Conservation (phyloP, 2,888 invertebrate genomes). For the Apantesis nais region DNA sequence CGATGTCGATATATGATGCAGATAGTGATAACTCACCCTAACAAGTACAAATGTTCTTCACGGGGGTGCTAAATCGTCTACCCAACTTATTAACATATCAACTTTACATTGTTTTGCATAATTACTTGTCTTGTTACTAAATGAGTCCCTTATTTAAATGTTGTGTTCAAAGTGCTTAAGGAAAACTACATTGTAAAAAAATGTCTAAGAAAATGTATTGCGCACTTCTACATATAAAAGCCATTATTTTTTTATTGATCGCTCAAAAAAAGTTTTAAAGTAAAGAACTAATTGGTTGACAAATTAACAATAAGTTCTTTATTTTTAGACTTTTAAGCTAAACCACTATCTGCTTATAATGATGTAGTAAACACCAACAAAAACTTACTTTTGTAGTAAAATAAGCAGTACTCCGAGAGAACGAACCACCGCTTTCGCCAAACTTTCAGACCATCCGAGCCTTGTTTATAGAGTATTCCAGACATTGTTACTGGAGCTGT, state of each 20-base stretch:
- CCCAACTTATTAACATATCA: conserved; percentile 77
- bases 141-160: conserved; percentile 16
- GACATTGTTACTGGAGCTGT: conserved; percentile 94
- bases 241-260: too few relatives aligned
- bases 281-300: too few relatives aligned
- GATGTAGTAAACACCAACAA: neutral
- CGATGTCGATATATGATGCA: conserved; percentile 63
- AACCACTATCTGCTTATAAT: neutral
- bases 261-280: too few relatives aligned
- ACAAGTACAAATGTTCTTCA: conserved; percentile 69
- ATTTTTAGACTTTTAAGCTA: neutral
- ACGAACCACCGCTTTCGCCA: conserved; percentile 99
- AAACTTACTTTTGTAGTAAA: conserved; percentile 95
- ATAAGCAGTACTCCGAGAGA: conserved; percentile 95
- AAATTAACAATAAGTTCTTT: too few relatives aligned
- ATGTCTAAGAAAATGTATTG: neutral
- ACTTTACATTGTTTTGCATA: conserved; percentile 77
- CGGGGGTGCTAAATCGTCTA: conserved; percentile 82
- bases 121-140: conserved; percentile 54
- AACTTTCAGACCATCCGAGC: conserved; percentile 95
- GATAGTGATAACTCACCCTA: conserved; percentile 70
- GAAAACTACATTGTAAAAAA: neutral
- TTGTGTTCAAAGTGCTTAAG: conserved; percentile 10
- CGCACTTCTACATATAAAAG: neutral
- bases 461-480: conserved; percentile 97